Evolutionary conservation across 2,113 vertebrate species (phyloP).

Genomic region (Phodopus roborovskii): DNA sequence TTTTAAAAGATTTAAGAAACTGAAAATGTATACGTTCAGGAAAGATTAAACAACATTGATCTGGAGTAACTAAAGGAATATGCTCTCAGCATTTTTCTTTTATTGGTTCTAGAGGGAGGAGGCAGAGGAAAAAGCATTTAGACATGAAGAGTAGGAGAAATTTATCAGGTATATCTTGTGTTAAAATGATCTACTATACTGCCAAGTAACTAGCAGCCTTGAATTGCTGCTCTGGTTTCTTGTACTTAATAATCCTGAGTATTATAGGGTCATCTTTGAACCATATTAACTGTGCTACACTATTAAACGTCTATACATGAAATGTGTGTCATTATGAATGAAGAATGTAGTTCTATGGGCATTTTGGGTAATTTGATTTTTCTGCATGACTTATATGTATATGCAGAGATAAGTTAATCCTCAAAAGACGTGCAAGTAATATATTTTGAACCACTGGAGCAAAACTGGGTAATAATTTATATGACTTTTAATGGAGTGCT

Average conservation of each 20-base stretch:
- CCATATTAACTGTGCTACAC: constrained; percentile 72
- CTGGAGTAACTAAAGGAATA: constrained; percentile 27
- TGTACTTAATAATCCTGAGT: constrained; percentile 75
- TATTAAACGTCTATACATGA: constrained; percentile 80
- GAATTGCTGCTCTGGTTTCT: constrained; percentile 67
- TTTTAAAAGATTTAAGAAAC: constrained; percentile 20
- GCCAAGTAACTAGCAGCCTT: constrained; percentile 65
- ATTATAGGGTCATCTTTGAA: constrained; percentile 78
- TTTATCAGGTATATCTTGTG: constrained; percentile 34
- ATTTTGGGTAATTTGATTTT: constrained; percentile 80
- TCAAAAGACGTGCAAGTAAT: constrained; percentile 77
- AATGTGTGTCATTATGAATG: constrained; percentile 77
- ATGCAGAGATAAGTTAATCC: constrained; percentile 79
- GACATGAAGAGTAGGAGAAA: constrained; percentile 31
- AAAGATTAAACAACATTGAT: not conserved
- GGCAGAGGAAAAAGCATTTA: not conserved
- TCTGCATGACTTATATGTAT: constrained; percentile 77
- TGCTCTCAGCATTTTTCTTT: constrained; percentile 13
- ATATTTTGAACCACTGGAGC: constrained; percentile 81
- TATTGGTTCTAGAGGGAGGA: constrained; percentile 6
- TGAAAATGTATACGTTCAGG: constrained; percentile 50
- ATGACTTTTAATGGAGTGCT: constrained; percentile 72
- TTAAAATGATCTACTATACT: constrained; percentile 71
- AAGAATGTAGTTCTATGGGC: constrained; percentile 70
- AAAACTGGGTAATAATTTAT: constrained; percentile 82